Conservation (phyloP, 1,140 invertebrate genomes). For the Conus betulinus region DNA sequence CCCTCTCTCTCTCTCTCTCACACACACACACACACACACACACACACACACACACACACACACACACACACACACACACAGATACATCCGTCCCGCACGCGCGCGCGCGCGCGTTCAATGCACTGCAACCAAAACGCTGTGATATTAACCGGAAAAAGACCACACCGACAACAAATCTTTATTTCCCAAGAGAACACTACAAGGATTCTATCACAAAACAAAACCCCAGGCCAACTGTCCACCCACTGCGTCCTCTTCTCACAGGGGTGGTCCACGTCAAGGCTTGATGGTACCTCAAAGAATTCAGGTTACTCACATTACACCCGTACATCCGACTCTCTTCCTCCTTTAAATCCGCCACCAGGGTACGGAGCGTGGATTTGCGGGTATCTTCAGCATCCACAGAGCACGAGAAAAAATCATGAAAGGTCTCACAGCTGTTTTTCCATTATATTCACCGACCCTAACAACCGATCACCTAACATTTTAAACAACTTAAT, state of each 20-base stretch:
- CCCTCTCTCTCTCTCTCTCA: neutral
- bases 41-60: neutral
- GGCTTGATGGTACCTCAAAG: neutral
- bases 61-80: neutral
- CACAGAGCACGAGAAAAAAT: constrained; percentile 15
- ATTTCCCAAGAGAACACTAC: too few relatives aligned
- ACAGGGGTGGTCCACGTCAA: neutral
- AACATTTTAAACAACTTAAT: neutral
- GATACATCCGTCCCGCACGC: neutral
- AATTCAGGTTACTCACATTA: neutral
- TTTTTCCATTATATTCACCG: neutral
- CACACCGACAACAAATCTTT: too few relatives aligned
- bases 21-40: constrained; percentile 2
- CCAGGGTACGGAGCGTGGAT: neutral
- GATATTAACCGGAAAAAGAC: neutral
- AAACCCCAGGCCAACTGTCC: neutral
- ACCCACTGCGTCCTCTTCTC: neutral
- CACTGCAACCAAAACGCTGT: neutral
- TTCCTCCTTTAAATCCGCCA: constrained; percentile 12
- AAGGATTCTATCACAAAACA: too few relatives aligned
- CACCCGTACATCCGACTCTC: constrained; percentile 19
- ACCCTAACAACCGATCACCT: neutral
- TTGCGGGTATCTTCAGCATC: neutral
- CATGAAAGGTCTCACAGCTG: neutral
- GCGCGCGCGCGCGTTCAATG: neutral